phyloP scores from a whole-genome alignment of 2,888 invertebrate species.

The Synanthedon vespiformis region DNA sequence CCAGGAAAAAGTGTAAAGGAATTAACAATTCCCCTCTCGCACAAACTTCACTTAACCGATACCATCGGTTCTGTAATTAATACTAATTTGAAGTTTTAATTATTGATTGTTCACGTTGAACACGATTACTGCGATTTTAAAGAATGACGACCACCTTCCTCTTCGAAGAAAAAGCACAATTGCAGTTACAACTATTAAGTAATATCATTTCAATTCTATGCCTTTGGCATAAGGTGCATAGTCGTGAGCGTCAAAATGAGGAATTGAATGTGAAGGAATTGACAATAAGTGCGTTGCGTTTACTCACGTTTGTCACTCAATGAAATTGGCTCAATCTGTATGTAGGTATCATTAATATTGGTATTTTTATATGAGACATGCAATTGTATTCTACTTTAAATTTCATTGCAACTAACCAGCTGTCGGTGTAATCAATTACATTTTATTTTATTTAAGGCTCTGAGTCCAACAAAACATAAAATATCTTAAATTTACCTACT shows the following conservation, averaged over 20 bases:
- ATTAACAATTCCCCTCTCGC: constrained; percentile 52
- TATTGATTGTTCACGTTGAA: constrained; percentile 49
- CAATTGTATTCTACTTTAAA: constrained; percentile 48
- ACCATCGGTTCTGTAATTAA: constrained; percentile 63
- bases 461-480: not conserved
- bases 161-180: constrained; percentile 28
- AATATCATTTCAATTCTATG: constrained; percentile 15
- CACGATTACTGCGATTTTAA: constrained; percentile 49
- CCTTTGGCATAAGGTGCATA: not conserved
- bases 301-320: constrained; percentile 64
- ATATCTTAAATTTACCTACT: not conserved
- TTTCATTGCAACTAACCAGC: constrained; percentile 15
- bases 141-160: constrained; percentile 40
- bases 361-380: constrained; percentile 53
- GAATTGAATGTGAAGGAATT: constrained; percentile 28
- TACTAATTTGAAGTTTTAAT: constrained; percentile 62
- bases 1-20: constrained; percentile 2
- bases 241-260: not conserved
- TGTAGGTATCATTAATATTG: constrained; percentile 54
- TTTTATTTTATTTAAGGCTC: not conserved
- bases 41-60: constrained; percentile 40
- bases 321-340: constrained; percentile 62
- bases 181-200: constrained; percentile 18
- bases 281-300: constrained; percentile 42
- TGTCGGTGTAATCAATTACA: constrained; percentile 27